Evolutionary conservation across 1,140 invertebrate genomes (phyloP), one percentile per base, ranked within the genome.

Genomic region (Saxidomus purpurata): DNA sequence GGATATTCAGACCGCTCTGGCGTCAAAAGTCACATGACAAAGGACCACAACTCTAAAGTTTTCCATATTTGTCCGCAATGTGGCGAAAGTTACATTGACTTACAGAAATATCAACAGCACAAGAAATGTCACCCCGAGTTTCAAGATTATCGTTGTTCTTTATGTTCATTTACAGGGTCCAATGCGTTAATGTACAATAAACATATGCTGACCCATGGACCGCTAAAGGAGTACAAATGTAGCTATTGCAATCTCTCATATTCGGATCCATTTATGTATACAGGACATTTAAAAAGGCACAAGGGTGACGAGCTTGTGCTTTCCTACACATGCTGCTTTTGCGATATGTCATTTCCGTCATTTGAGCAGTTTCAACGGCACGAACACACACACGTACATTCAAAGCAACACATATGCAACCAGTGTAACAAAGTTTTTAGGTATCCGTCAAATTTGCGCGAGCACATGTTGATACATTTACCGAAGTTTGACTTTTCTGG

Each of bases 1-100:
- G 93, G 93, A 15, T 94, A 94, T 80, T 93, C 92, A 49, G 94
- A 94, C 88, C 86, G 93, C 25, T 89, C 92, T 25, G 92, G 92
- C 43, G 84, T 94, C 0, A 91, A 92, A 86, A 93, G 90, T 34
- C 94, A 94, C 69, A 92, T 94, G 90, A 76, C 87, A 0, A 94
- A 93, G 71, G 94, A 94, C 61, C 94, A 94, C 49, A 74, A 84
- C 25, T 82, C 87, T 8, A 92, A 92, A 59, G 82, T 92, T 1
- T 80, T 90, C n/a, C 93, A 94, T 71, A 87, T 93, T 19, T 94
- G 94, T 63, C 90, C 93, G 55, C 90, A 91, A 17, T 94, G 94
- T 76, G 94, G 93, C 2, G 93, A 94, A 77, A 87, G 91, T 15
- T 94, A 93, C 84, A 90, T 91, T 40, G 85, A 91, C 43, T 71